Conservation (phyloP, 1,140 invertebrate species). For the Heterodera carotae region DNA sequence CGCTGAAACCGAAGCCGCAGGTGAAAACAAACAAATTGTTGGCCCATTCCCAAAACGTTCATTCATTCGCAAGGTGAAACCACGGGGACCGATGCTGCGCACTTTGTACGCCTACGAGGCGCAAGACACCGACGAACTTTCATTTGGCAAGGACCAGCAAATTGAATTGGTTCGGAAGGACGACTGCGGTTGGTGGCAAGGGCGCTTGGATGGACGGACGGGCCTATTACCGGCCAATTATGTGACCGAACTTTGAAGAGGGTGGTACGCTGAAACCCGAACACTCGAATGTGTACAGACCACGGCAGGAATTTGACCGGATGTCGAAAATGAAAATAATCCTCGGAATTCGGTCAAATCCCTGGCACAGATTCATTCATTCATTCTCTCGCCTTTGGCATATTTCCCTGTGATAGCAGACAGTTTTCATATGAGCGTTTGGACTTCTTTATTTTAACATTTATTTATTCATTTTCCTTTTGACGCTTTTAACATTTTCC, state of each 20-base stretch:
- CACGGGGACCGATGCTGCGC: constrained; percentile 70
- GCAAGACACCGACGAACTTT: constrained; percentile 74
- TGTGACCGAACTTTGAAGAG: constrained; percentile 68
- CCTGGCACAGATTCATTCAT: no score
- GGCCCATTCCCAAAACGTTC: background rate
- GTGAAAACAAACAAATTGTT: constrained; percentile 28
- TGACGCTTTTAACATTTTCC: no score
- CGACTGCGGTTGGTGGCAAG: constrained; percentile 75
- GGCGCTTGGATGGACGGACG: constrained; percentile 70
- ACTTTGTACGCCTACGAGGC: constrained; percentile 75
- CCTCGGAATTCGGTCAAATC: no score
- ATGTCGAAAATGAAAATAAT: no score
- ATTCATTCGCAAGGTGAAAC: constrained; percentile 56
- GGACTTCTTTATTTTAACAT: no score
- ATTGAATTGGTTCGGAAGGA: constrained; percentile 75
- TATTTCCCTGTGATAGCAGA: no score
- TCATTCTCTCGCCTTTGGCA: no score
- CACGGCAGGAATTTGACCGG: no score
- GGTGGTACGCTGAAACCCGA: no score
- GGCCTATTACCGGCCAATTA: constrained; percentile 76
- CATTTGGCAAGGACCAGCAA: constrained; percentile 72
- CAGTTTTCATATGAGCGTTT: no score
- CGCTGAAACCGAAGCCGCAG: constrained; percentile 66
- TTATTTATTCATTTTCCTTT: no score
- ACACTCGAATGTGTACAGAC: no score